Conservation (phyloP, 2,888 invertebrate genomes). For the Dolichomitus sp. region DNA sequence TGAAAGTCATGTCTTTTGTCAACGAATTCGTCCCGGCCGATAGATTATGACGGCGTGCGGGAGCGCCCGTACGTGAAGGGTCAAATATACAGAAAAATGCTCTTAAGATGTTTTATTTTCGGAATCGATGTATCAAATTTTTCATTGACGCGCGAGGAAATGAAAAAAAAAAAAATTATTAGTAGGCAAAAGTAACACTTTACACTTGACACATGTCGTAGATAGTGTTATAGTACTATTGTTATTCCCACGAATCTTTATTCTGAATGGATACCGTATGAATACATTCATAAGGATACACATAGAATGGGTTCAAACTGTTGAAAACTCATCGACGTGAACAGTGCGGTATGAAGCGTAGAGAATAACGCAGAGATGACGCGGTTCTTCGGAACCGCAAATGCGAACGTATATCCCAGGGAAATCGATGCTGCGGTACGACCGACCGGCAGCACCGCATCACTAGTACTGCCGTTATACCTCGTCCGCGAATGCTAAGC, state of each 20-base stretch:
- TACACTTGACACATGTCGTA: background rate
- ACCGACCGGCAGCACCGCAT: constrained; percentile 16
- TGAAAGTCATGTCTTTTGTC: too few species aligned
- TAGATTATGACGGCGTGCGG: too few species aligned
- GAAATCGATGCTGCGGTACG: constrained; percentile 43
- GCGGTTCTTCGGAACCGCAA: constrained; percentile 17
- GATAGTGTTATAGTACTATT: background rate
- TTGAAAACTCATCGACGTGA: constrained; percentile 16
- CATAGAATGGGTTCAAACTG: constrained; percentile 6
- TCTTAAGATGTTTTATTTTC: too few species aligned
- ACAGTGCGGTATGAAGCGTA: background rate
- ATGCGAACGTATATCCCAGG: constrained; percentile 2
- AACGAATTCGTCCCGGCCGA: too few species aligned
- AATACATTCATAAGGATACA: constrained; percentile 21
- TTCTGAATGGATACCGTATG: constrained; percentile 6
- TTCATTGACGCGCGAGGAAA: too few species aligned
- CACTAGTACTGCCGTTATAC: constrained; percentile 12
- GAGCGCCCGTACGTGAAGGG: too few species aligned
- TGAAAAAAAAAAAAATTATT: too few species aligned
- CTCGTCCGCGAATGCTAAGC: constrained; percentile 30
- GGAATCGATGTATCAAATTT: too few species aligned
- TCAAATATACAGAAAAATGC: too few species aligned
- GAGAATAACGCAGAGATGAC: constrained; percentile 18
- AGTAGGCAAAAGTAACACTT: background rate
- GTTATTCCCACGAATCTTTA: background rate